A percentile compares a stretch with the other conserved stretches of the same genome.
Conservation (phyloP, 2,797 vertebrate species). For the Pygocentrus nattereri region DNA sequence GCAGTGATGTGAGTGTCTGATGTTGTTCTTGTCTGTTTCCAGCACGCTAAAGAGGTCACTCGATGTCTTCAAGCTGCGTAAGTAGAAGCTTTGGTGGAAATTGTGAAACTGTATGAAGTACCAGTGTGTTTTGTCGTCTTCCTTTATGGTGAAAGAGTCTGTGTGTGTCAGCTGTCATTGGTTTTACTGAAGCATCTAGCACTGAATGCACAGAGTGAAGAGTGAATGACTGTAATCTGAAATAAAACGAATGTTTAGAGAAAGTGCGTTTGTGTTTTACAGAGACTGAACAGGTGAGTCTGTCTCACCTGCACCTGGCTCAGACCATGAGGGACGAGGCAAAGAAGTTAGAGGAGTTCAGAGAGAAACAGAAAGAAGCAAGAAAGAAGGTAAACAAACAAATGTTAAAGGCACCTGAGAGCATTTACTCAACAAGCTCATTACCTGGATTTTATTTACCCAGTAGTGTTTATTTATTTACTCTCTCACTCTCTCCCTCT, state of each 20-base stretch:
- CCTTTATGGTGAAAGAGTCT: conserved; percentile 6
- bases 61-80: conserved; percentile 93
- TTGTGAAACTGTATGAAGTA: conserved; percentile 17
- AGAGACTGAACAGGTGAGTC: conserved; percentile 91
- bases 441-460: too few species aligned
- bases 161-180: conserved; percentile 10
- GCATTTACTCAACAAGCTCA: too few species aligned
- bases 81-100: conserved; percentile 70
- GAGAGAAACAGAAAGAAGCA: conserved; percentile 89
- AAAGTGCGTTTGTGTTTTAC: conserved; percentile 43
- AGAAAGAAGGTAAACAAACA: conserved; percentile 88
- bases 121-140: neutral
- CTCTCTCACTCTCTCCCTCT: too few species aligned
- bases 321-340: conserved; percentile 90
- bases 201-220: too few species aligned
- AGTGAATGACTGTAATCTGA: too few species aligned
- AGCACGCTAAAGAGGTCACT: conserved; percentile 92
- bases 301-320: conserved; percentile 89
- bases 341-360: conserved; percentile 93
- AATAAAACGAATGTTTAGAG: neutral
- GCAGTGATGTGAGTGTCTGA: neutral
- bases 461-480: too few species aligned
- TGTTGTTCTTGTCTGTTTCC: conserved; percentile 28
- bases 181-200: too few species aligned
- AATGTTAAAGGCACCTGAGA: too few species aligned